Evolutionary conservation across 1,140 invertebrate genomes (phyloP).

Genomic region (Nasonia longicornis): DNA sequence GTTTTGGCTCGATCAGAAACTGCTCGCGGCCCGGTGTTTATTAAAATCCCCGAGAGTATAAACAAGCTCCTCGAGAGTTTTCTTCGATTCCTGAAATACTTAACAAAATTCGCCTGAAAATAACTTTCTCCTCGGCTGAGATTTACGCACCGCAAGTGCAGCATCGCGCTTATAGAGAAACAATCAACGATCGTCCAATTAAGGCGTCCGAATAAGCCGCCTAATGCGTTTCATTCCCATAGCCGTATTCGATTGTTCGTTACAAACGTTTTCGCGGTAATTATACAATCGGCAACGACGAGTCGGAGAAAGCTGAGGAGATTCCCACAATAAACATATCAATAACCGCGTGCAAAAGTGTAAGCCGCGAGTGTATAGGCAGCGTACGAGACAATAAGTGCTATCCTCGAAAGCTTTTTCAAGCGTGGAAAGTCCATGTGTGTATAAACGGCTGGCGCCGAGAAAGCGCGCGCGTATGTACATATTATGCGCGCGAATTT

Average conservation of each 20-base stretch:
- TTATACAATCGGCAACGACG: neutral
- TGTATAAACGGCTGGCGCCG: slow-evolving; percentile 7
- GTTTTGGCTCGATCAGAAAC: too few species aligned
- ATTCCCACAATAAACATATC: slow-evolving; percentile 25
- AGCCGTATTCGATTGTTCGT: neutral
- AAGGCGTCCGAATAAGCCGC: neutral
- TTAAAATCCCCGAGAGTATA: neutral
- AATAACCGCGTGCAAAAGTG: neutral
- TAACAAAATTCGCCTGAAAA: neutral
- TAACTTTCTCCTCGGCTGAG: neutral
- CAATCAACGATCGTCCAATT: neutral
- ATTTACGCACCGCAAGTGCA: neutral
- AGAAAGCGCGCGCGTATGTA: slow-evolving; percentile 22
- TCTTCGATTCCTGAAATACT: neutral
- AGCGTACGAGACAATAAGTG: too few species aligned
- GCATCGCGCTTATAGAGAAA: neutral
- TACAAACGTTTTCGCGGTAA: neutral
- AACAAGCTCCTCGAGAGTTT: neutral
- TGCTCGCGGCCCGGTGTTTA: too few species aligned
- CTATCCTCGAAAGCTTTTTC: slow-evolving; percentile 22
- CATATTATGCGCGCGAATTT: neutral
- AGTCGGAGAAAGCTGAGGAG: neutral
- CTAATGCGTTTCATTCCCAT: neutral
- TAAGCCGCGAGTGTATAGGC: neutral
- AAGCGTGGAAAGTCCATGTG: slow-evolving; percentile 29